Base-by-base conservation (phyloP, 2,113 vertebrate species). In the Hypanus sabinus region DNA sequence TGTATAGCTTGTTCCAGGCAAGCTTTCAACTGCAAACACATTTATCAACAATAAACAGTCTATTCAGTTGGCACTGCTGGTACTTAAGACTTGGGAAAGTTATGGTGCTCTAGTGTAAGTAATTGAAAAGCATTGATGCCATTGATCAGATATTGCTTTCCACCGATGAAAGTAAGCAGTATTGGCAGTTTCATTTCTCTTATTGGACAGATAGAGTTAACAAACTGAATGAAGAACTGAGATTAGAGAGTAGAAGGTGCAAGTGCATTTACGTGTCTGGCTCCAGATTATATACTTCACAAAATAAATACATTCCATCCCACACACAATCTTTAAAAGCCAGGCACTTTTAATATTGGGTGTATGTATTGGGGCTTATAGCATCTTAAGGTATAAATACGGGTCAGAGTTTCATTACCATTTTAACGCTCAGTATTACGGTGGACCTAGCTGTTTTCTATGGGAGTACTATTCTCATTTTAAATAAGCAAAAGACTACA, bases 291-390 rank as follows among this genome's bases (percentile, higher is more conserved):
- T 88, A 88, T 16, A 88, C 57, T 88, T 88, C 57, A 88, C 30
- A 62, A 83, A 88, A 88, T 90, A 90, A 90, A 90, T 90, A 85
- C 81, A 90, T 22, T 68, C 85, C 60, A 9, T 90, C n/a, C 30
- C 60, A 20, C 38, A 20, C 18, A 10, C 10, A 93, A 46, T 73
- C 90, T 93, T 90, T 30, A 73, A 11, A 73, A 46, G 68, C 65
- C 38, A 27, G 46, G n/a, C 91, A 71, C 38, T 55, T 71, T 93
- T 27, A 14, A 93, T 73, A 46, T 55, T 55, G 27, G 55, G 60
- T 24, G 2, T 3, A 1, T 60, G 27, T 57, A 55, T 22, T 87
- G 36, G 7, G 22, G 73, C 12, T 3, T 73, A 73, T 73, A 27
- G 30, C 30, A 27, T 93, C 70, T 36, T 16, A 30, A 93, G 60